These are phyloP conservation scores for Microtus montanus DNA, from an alignment of 2,113 vertebrate genomes.

Conservation along the genomic window DNA sequence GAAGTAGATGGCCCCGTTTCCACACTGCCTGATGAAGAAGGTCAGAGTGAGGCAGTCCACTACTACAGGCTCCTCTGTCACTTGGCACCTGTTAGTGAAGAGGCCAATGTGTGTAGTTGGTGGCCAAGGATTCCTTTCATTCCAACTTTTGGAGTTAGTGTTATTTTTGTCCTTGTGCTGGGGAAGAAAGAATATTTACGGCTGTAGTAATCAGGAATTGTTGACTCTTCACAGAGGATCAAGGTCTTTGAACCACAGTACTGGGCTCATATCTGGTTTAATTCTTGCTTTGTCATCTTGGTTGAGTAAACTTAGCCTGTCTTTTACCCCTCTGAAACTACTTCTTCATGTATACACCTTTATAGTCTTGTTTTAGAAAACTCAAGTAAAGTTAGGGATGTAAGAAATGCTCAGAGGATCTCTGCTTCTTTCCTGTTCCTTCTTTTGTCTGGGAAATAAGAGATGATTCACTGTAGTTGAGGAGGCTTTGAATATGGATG, in stretches of 20 bases:
- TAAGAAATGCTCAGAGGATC: neutral
- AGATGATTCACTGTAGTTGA: neutral
- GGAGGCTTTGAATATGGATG: neutral
- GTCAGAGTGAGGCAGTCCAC: neutral
- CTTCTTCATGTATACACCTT: neutral
- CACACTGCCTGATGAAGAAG: constrained; percentile 17
- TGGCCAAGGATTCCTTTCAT: neutral
- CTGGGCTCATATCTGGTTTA: neutral
- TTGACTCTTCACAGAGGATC: neutral
- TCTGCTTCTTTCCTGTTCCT: neutral
- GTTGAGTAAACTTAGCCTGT: neutral
- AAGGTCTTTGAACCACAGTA: neutral
- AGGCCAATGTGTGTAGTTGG: neutral
- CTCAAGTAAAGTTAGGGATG: neutral
- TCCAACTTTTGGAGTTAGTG: constrained; percentile 1
- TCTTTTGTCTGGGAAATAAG: neutral
- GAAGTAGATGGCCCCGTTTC: neutral
- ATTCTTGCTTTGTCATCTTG: neutral
- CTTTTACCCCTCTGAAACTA: neutral
- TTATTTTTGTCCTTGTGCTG: neutral
- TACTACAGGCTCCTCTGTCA: neutral
- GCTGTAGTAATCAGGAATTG: neutral
- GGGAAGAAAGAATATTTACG: neutral
- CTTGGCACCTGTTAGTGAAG: constrained; percentile 22
- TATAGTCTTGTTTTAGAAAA: neutral